Conservation (phyloP, 92 coral and sea anemone species). For the Zoanthus sansibaricus region DNA sequence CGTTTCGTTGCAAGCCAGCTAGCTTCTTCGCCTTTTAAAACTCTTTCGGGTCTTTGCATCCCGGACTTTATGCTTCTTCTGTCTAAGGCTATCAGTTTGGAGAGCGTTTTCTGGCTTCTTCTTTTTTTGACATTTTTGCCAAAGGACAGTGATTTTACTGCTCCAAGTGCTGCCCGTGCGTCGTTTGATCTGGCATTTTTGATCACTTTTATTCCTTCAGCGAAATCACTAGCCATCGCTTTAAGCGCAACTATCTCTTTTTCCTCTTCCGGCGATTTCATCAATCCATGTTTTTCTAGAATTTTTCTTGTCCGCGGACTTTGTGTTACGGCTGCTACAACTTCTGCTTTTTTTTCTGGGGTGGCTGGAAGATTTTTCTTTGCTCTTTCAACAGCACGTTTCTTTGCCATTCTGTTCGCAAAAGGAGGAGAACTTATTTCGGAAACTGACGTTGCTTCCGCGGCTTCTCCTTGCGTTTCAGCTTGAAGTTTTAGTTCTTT, state of each 20-base stretch:
- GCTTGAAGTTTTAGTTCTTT: slow-evolving; percentile 10
- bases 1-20: slow-evolving; percentile 30
- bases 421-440: slow-evolving; percentile 7
- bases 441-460: not conserved
- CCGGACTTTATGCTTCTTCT: slow-evolving; percentile 31
- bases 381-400: slow-evolving; percentile 22
- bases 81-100: slow-evolving; percentile 19
- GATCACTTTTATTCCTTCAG: slow-evolving; percentile 22
- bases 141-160: not conserved
- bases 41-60: slow-evolving; percentile 26
- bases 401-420: slow-evolving; percentile 23
- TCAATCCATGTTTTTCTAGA: slow-evolving; percentile 4
- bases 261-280: slow-evolving; percentile 31
- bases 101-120: slow-evolving; percentile 5
- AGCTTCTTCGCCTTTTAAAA: slow-evolving; percentile 27
- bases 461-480: slow-evolving; percentile 2
- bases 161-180: slow-evolving; percentile 4
- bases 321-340: slow-evolving; percentile 26
- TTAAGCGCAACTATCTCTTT: slow-evolving; percentile 34
- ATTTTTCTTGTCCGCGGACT: slow-evolving; percentile 22
- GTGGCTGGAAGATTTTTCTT: slow-evolving; percentile 26
- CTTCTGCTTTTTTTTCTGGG: slow-evolving; percentile 9
- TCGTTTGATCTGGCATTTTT: not conserved
- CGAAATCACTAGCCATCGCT: slow-evolving; percentile 31
- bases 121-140: no score